Evolutionary conservation across 2,888 invertebrate genomes (phyloP).

Genomic region (Brachynemurus nebulosus): DNA sequence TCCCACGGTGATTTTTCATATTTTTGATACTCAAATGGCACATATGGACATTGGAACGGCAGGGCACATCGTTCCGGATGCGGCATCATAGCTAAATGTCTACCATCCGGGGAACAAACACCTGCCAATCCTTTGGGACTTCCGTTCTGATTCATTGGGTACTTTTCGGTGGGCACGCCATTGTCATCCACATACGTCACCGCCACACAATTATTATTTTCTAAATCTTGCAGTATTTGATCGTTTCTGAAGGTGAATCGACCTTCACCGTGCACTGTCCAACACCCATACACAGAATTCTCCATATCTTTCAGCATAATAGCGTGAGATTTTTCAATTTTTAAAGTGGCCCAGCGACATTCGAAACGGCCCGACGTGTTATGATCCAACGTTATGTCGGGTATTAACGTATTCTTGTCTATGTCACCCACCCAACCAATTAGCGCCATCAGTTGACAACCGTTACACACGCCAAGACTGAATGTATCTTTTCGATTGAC

Average conservation of each 20-base stretch:
- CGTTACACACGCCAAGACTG: slow-evolving; percentile 96
- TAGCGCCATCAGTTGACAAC: slow-evolving; percentile 90
- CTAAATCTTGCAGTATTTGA: slow-evolving; percentile 35
- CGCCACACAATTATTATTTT: slow-evolving; percentile 49
- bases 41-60: slow-evolving; percentile 81
- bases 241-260: slow-evolving; percentile 46
- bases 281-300: slow-evolving; percentile 79
- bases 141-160: slow-evolving; percentile 94
- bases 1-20: slow-evolving; percentile 75
- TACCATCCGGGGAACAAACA: slow-evolving; percentile 76
- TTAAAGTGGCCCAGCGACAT: slow-evolving; percentile 48
- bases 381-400: slow-evolving; percentile 60
- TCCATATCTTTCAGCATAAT: slow-evolving; percentile 89
- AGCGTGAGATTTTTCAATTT: slow-evolving; percentile 51
- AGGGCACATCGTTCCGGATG: slow-evolving; percentile 90
- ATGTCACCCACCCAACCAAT: slow-evolving; percentile 72
- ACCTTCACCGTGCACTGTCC: slow-evolving; percentile 96
- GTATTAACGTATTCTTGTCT: slow-evolving; percentile 28
- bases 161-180: slow-evolving; percentile 57
- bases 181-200: slow-evolving; percentile 75
- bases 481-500: slow-evolving; percentile 64
- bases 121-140: slow-evolving; percentile 79
- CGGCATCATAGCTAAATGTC: slow-evolving; percentile 97
- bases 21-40: slow-evolving; percentile 35
- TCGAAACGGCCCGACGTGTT: slow-evolving; percentile 84